phyloP scores from a whole-genome alignment of 2,888 invertebrate species.

The Parthenolecanium corni region DNA sequence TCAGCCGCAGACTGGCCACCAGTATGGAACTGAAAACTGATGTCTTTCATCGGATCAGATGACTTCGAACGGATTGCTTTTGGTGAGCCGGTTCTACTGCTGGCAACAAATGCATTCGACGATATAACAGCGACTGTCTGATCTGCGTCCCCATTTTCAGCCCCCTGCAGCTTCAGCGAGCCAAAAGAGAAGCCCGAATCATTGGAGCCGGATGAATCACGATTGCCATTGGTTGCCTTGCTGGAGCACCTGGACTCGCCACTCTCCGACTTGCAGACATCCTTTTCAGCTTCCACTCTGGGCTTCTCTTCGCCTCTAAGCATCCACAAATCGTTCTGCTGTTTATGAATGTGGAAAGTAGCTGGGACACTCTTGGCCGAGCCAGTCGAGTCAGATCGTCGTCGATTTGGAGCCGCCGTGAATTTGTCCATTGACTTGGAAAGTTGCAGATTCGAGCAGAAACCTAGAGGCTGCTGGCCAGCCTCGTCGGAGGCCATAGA shows the following conservation, averaged over 20 bases:
- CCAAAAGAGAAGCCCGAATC: constrained; percentile 69
- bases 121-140: no score
- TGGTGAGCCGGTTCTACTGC: not conserved
- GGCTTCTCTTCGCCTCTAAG: not conserved
- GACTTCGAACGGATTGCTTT: constrained; percentile 56
- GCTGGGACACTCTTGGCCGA: not conserved
- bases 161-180: constrained; percentile 44
- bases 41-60: constrained; percentile 60
- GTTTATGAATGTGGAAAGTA: no score
- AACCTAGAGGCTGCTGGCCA: no score
- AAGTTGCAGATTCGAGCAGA: not conserved
- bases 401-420: not conserved
- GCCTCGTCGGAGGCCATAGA: not conserved
- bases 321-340: no score
- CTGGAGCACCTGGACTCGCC: constrained; percentile 65
- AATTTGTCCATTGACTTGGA: not conserved
- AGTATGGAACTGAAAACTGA: constrained; percentile 58
- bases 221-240: constrained; percentile 57
- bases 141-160: not conserved
- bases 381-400: not conserved
- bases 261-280: constrained; percentile 46
- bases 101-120: not conserved
- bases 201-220: constrained; percentile 71
- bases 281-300: no score
- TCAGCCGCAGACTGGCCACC: constrained; percentile 59